Evolutionary conservation across 1,140 invertebrate species (phyloP).

Genomic region (Idris sp.): DNA sequence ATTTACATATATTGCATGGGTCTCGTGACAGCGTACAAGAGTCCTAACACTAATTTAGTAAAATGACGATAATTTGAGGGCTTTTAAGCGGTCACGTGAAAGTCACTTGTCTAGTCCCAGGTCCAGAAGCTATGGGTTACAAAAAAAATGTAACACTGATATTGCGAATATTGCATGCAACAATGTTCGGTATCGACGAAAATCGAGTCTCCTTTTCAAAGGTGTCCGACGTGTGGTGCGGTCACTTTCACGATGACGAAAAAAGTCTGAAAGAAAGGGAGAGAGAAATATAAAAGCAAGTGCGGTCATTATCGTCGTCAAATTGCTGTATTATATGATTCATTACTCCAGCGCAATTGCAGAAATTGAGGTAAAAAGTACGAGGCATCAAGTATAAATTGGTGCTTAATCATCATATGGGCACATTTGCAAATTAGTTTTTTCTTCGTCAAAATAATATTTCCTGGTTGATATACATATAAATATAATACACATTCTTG

Average conservation of each 20-base stretch:
- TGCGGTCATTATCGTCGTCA: constrained; percentile 29
- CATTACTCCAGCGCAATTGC: constrained; percentile 29
- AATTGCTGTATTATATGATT: constrained; percentile 32
- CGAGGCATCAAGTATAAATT: constrained; percentile 30
- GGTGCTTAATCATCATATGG: background rate
- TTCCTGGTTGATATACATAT: constrained; percentile 21
- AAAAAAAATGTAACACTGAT: constrained; percentile 12
- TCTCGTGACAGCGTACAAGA: too few species aligned
- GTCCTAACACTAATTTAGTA: too few species aligned
- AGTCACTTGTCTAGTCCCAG: constrained; percentile 22
- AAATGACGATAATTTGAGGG: too few species aligned
- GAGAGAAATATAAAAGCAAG: too few species aligned
- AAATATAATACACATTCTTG: background rate
- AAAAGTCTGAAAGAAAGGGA: too few species aligned
- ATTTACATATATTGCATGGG: constrained; percentile 6
- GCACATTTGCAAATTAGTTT: constrained; percentile 27
- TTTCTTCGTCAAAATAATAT: constrained; percentile 4
- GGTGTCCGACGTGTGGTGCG: constrained; percentile 2
- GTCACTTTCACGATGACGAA: constrained; percentile 28
- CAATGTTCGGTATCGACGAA: constrained; percentile 3
- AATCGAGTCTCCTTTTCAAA: constrained; percentile 5
- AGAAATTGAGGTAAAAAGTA: constrained; percentile 40
- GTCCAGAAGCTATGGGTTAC: constrained; percentile 6
- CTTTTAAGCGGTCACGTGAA: constrained; percentile 1
- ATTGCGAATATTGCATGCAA: constrained; percentile 18